Percentiles rank a stretch among this genome's conserved stretches.
These are phyloP conservation scores for Epistrophe eligans DNA, from an alignment of 2,888 invertebrate genomes.

Conservation along the genomic window DNA sequence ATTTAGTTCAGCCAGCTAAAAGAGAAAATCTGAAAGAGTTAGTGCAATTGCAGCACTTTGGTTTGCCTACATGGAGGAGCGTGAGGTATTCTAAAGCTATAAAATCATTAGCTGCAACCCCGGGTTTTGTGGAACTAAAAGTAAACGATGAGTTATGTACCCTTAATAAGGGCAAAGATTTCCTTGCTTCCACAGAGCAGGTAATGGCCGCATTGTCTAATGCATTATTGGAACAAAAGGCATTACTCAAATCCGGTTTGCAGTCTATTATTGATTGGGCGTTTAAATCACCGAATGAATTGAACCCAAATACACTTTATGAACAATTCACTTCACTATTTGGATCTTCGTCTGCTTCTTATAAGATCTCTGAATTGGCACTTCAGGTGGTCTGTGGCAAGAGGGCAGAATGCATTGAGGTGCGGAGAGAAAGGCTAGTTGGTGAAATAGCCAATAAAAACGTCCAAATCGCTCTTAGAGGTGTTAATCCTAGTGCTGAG, in stretches of 20 bases:
- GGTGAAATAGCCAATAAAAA: slow-evolving; percentile 38
- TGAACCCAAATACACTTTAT: slow-evolving; percentile 32
- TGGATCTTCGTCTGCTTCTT: slow-evolving; percentile 5
- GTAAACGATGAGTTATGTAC: slow-evolving; percentile 24
- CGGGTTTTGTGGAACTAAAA: slow-evolving; percentile 35
- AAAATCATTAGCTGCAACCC: slow-evolving; percentile 4
- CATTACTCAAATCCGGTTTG: slow-evolving; percentile 10
- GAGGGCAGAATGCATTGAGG: slow-evolving; percentile 43
- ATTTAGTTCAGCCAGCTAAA: slow-evolving; percentile 1
- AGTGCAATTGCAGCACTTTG: too few relatives aligned
- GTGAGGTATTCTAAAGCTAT: slow-evolving; percentile 40
- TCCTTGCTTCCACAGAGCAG: slow-evolving; percentile 35
- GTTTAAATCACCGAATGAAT: slow-evolving; percentile 36
- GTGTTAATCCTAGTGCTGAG: slow-evolving; percentile 29
- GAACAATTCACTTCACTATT: background rate
- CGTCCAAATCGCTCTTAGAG: slow-evolving; percentile 25
- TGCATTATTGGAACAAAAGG: slow-evolving; percentile 33
- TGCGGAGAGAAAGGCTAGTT: slow-evolving; percentile 32
- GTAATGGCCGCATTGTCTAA: slow-evolving; percentile 36
- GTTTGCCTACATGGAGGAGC: slow-evolving; percentile 17
- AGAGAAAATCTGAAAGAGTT: too few relatives aligned
- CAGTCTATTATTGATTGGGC: slow-evolving; percentile 45
- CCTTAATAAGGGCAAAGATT: slow-evolving; percentile 35
- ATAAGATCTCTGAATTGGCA: background rate
- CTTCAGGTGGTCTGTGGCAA: slow-evolving; percentile 38